Evolutionary conservation across 2,797 vertebrate genomes (phyloP), one percentile per base, ranked within the genome.

Genomic region (Pyrocephalus nanus): DNA sequence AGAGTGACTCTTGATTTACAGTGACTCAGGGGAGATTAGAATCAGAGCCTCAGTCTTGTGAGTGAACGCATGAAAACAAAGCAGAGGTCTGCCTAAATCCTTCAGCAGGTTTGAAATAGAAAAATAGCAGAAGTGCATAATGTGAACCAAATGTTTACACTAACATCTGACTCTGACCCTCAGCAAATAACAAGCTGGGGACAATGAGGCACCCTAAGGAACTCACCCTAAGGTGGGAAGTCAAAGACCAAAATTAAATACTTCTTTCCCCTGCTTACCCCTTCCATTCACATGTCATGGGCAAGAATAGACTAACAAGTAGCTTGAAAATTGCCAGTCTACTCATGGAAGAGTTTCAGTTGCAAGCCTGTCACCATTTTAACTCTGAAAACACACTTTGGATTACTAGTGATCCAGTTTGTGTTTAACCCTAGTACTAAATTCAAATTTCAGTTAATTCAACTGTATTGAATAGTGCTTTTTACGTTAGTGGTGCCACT

Each of bases 131-230:
- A 83, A 76, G 40, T 82, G 36, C 74, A 61, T 94, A 90, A 93
- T 89, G 55, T 74, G 79, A 95, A 88, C 62, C 86, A 85, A 90
- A 92, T 78, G 71, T 77, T 93, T 67, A 64, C 8, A 1, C 47
- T 43, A 53, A 70, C 57, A 62, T 90, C 86, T 83, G 85, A 93
- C 53, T 83, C 73, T 38, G 34, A 47, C 20, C 34, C 30, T 72
- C 27, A 43, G 66, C 85, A 57, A 97, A 95, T 86, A 90, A 96
- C 83, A 80, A 96, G 90, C 61, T 74, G 83, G 61, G 71, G 15
- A 77, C 81, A 70, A 40, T 57, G 40, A 70, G 34, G 53, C 55
- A 54, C 9, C 61, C 70, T 48, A 42, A 93, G 54, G 54, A 78
- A 40, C 36, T 72, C 26, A 42, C 42, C 42, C 42, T 42, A 69